Percentiles rank a stretch among this genome's conserved stretches.
Evolutionary conservation across 2,888 invertebrate species (phyloP).

Genomic region (Rhabditoides inermis): DNA sequence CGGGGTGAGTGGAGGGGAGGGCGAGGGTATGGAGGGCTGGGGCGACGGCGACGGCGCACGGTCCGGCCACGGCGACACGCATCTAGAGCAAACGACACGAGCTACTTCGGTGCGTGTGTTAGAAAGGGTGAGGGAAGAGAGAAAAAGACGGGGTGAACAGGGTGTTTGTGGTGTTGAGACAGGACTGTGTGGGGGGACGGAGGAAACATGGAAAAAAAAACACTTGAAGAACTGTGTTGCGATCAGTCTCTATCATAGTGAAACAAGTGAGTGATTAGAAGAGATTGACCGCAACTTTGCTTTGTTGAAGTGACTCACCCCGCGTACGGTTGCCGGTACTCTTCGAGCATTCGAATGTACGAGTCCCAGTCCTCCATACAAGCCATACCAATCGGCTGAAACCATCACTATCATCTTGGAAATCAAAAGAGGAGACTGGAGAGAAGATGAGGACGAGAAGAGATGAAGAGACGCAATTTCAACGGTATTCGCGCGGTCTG

Average conservation of each 20-base stretch:
- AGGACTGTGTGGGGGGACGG: neutral
- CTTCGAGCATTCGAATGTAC: slow-evolving; percentile 45
- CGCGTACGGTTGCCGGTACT: slow-evolving; percentile 24
- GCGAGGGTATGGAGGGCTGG: neutral
- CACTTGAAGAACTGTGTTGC: neutral
- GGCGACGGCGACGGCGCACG: slow-evolving; percentile 1
- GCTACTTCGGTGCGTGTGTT: too few relatives aligned
- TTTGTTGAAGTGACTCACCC: slow-evolving; percentile 10
- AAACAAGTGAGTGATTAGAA: neutral
- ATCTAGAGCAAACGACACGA: too few relatives aligned
- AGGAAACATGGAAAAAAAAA: neutral
- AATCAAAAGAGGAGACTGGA: neutral
- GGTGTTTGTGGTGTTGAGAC: neutral
- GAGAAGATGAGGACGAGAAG: neutral
- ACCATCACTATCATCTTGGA: slow-evolving; percentile 5
- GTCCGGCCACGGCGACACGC: neutral
- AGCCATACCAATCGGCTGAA: slow-evolving; percentile 46
- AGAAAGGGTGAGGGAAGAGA: too few relatives aligned
- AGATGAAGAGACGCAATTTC: too few relatives aligned
- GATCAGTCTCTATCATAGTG: too few relatives aligned
- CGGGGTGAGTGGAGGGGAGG: neutral
- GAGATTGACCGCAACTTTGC: neutral
- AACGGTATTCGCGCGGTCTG: too few relatives aligned
- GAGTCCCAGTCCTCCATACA: slow-evolving; percentile 51
- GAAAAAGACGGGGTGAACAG: too few relatives aligned